These are phyloP conservation scores for Catocala sponsa DNA, from an alignment of 2,888 invertebrate genomes.

Conservation along the genomic window DNA sequence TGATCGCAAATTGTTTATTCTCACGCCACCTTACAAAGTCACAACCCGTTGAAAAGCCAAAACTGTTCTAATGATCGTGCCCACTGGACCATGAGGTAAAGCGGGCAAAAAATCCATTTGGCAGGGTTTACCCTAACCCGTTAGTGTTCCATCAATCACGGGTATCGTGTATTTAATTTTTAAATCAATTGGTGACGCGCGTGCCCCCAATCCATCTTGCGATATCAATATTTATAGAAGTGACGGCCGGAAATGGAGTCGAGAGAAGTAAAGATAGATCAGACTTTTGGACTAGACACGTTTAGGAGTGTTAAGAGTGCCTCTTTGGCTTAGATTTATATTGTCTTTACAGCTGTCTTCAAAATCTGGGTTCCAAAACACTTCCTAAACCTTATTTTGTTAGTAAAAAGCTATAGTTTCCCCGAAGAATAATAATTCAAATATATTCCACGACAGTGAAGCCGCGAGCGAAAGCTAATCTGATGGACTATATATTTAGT, in stretches of 20 bases:
- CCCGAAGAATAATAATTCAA: no score
- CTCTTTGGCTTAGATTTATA: no score
- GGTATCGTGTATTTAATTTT: constrained; percentile 77
- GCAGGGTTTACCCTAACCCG: constrained; percentile 66
- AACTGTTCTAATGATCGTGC: constrained; percentile 49
- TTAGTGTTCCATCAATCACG: constrained; percentile 81
- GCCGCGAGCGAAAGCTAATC: no score
- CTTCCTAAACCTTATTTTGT: no score
- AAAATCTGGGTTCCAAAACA: no score
- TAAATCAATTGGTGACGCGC: constrained; percentile 85
- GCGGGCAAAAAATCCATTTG: constrained; percentile 62
- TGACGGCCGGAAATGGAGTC: constrained; percentile 62
- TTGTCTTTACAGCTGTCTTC: no score
- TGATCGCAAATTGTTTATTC: not conserved
- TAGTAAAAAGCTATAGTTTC: no score
- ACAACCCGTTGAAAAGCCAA: constrained; percentile 25
- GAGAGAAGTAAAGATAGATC: constrained; percentile 12
- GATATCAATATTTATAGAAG: constrained; percentile 81
- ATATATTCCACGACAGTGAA: no score
- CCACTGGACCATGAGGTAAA: constrained; percentile 50
- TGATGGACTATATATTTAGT: no score
- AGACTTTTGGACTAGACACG: no score
- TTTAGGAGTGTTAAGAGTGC: no score
- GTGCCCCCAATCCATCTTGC: constrained; percentile 82
- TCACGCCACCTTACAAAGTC: constrained; percentile 3